Evolutionary conservation across 2,888 invertebrate genomes (phyloP), one percentile per base, ranked within the genome.

Genomic region (Acrobasis suavella): DNA sequence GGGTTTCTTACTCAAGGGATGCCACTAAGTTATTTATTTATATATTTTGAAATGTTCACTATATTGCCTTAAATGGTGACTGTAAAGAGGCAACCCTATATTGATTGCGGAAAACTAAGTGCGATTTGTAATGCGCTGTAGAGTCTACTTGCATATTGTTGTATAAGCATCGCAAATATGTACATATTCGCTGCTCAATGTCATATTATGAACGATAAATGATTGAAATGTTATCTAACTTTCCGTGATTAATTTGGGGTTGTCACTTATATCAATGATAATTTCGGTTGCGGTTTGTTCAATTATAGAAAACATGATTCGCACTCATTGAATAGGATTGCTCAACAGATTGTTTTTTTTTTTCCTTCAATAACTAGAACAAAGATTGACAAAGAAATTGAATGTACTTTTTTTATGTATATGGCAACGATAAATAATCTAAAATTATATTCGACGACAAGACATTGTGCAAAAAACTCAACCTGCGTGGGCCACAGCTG

Each of bases 141-240:
- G 65, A 67, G 62, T 22, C 22, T 62, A 58, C 62, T 67, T 62
- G 60, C 60, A 62, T 60, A 62, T 65, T 61, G 54, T 61, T 54
- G 54, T 54, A 63, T 62, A 59, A 64, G 52, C 59, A 64, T 60
- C 62, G 51, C 50, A 37, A 61, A 64, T 62, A 64, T 60, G 38
- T 15, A 42, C 42, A 56, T 56, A 38, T 10, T 63, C 63, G 61
- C 61, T 59, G 42, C 62, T 67, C 65, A 65, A 64, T 65, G 65
- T 61, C 54, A 54, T 54, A 14, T n/a, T n/a, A 17, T 56, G 42
- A 22, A 0, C 42, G 54, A 46, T 52, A 7, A 54, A 49, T 54
- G 37, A 38, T 59, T 32, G 49, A 16, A 15, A 15, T 50, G 37
- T 56, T 56, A 56, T 56, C 17, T 42, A 42, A 54, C 9, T 12